Base-by-base conservation (phyloP, 2,888 invertebrate genomes). In the Luffia ferchaultella region DNA sequence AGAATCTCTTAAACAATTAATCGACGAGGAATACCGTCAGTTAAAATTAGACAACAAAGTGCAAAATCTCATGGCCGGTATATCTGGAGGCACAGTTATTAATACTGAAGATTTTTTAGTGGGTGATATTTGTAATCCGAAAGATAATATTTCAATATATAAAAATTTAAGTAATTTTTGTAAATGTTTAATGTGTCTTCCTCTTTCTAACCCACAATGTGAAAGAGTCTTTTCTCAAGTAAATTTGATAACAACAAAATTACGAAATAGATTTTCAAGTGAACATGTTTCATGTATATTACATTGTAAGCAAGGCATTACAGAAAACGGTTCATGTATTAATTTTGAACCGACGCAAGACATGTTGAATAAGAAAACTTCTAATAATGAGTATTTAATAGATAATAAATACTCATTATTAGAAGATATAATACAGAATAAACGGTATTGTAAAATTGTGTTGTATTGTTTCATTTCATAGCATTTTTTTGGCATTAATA, bases 151-250 rank as follows among this genome's bases (percentile, higher is more conserved):
- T 7, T 7, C 9, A 40, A 40, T 9, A 9, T 40, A 9, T 9
- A 40, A 40, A 40, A 9, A 40, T 9, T 40, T 40, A 40, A 40
- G 15, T 40, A 40, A 40, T 40, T 40, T 40, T 40, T 7, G 7
- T 9, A 40, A 40, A 15, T 7, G 40, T 18, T 17, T 18, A 18
- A 30, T 45, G 17, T 45, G 48, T 50, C 42, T 50, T 30, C 53
- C 53, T 16, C 41, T 53, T 42, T 53, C 50, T n/a, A 53, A 53
- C 20, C 49, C 51, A 43, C 46, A 49, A 16, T 53, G 53, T 45
- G 51, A 51, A 20, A 46, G 51, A 18, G 49, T 51, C 48, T 53
- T 53, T 41, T 51, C 51, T 30, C 42, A 50, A 19, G 44, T 53
- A n/a, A 53, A 53, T 44, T 20, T 50, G 16, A 49, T 48, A 42